phyloP scores from a whole-genome alignment of 2,888 invertebrate genomes.

The Trichogramma dendrolimi region DNA sequence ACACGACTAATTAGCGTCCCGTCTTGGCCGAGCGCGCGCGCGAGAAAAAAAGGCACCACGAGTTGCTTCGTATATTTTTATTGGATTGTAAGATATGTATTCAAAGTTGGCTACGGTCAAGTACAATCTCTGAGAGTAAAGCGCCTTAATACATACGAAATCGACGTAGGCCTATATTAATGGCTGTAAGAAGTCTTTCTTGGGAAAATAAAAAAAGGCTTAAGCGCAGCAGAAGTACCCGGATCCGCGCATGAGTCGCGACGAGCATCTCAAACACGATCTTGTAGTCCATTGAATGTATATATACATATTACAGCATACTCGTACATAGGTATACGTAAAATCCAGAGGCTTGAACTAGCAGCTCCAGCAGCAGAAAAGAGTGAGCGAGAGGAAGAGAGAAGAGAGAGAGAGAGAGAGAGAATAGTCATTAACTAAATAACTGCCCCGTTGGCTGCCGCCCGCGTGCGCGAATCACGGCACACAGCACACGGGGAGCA shows the following conservation, averaged over 20 bases:
- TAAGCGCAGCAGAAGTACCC: conserved; percentile 31
- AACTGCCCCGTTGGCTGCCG: conserved; percentile 42
- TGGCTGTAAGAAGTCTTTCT: no score
- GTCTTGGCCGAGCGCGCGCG: conserved; percentile 13
- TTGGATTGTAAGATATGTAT: no score
- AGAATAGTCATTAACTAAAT: conserved; percentile 53
- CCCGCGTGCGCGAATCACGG: conserved; percentile 35
- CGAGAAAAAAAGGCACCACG: conserved; percentile 7
- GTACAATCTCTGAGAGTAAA: no score
- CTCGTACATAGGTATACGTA: no score
- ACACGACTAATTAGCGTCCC: conserved; percentile 26
- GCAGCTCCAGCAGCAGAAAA: conserved; percentile 37
- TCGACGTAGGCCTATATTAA: no score
- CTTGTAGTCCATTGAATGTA: conserved; percentile 44
- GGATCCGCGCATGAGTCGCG: conserved; percentile 41
- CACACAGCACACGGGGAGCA: conserved; percentile 17
- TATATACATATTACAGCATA: no score
- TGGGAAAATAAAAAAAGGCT: no score
- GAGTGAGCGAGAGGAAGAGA: not conserved
- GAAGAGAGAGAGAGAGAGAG: conserved; percentile 33
- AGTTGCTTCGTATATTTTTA: not conserved
- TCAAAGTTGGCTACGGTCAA: no score
- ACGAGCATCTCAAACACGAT: conserved; percentile 51
- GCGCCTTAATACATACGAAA: no score
- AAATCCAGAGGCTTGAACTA: conserved; percentile 35